These are phyloP conservation scores for Drosophila macrospina DNA, from an alignment of 2,888 invertebrate species.

Conservation along the genomic window DNA sequence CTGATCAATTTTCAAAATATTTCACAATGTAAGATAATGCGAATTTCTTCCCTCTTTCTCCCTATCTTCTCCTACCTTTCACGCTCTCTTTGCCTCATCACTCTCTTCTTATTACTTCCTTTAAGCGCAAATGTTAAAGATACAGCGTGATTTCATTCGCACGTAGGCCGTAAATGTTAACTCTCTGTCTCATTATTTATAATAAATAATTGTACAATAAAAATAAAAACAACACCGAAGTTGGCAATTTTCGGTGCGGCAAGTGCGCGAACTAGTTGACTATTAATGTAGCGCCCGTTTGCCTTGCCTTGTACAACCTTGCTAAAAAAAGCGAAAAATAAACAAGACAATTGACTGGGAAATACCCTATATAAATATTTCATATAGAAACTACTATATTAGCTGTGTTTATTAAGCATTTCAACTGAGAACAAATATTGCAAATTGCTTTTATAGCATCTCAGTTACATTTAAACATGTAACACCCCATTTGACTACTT, in stretches of 20 bases:
- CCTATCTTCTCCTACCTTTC: not conserved
- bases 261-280: slow-evolving; percentile 70
- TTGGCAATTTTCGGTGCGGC: slow-evolving; percentile 57
- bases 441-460: too few species aligned
- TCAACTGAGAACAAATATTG: not conserved
- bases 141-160: slow-evolving; percentile 46
- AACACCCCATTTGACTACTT: not conserved
- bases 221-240: slow-evolving; percentile 41
- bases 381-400: not conserved
- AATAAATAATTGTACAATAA: slow-evolving; percentile 28
- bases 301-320: slow-evolving; percentile 80
- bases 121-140: slow-evolving; percentile 47
- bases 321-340: slow-evolving; percentile 41
- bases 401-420: not conserved
- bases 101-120: slow-evolving; percentile 26
- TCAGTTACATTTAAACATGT: not conserved
- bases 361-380: slow-evolving; percentile 10
- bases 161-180: slow-evolving; percentile 60
- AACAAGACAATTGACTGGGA: not conserved
- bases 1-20: not conserved
- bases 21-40: slow-evolving; percentile 14
- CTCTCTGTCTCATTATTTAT: slow-evolving; percentile 46
- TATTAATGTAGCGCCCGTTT: slow-evolving; percentile 77
- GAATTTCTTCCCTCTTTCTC: too few species aligned
- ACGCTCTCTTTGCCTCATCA: not conserved